Conservation (phyloP, 2,888 invertebrate species). For the Eulithis prunata region DNA sequence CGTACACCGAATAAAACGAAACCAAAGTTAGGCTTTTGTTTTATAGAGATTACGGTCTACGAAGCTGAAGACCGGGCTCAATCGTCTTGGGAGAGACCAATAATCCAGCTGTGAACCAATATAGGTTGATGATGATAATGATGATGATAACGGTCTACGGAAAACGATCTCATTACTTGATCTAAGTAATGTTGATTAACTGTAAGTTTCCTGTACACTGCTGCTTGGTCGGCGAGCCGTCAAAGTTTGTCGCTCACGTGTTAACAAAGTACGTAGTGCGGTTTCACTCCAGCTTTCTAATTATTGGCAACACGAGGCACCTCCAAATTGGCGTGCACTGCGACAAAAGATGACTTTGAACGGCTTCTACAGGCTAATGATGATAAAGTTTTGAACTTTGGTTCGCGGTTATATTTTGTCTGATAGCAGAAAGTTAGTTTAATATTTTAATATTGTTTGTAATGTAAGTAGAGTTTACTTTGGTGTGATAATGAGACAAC, state of each 20-base stretch:
- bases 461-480: too few relatives aligned
- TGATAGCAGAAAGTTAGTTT: too few relatives aligned
- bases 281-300: constrained; percentile 43
- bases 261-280: constrained; percentile 29
- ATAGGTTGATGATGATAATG: too few relatives aligned
- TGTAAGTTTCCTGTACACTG: constrained; percentile 7
- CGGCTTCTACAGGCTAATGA: not conserved
- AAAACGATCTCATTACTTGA: not conserved
- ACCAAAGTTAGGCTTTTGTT: too few relatives aligned
- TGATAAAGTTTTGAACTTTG: constrained; percentile 2
- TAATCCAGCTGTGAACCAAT: too few relatives aligned
- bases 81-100: too few relatives aligned
- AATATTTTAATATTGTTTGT: too few relatives aligned
- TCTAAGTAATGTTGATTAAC: constrained; percentile 7
- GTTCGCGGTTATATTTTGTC: not conserved
- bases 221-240: constrained; percentile 5
- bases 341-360: constrained; percentile 38
- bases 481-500: too few relatives aligned
- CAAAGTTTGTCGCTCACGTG: constrained; percentile 28
- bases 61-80: too few relatives aligned
- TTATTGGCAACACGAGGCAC: constrained; percentile 45
- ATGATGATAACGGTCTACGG: not conserved
- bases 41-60: too few relatives aligned
- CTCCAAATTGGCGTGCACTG: constrained; percentile 49
- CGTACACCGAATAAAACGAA: not conserved